phyloP scores from a whole-genome alignment of 2,113 vertebrate genomes.

The Progne subis region DNA sequence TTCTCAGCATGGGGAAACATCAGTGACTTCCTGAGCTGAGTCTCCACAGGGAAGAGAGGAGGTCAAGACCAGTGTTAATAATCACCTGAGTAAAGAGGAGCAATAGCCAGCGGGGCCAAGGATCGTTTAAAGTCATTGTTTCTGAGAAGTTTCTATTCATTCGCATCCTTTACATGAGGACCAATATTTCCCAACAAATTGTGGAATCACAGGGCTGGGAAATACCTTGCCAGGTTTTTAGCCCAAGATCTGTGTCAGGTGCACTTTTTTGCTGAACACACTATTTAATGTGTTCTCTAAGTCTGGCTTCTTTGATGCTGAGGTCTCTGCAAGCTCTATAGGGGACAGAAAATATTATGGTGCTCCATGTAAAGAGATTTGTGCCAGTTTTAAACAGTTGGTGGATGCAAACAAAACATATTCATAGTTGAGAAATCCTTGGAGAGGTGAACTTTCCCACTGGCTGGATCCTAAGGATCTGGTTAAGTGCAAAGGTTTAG shows the following conservation, averaged over 20 bases:
- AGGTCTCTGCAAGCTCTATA: neutral
- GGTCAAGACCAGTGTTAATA: slow-evolving; percentile 51
- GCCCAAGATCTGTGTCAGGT: neutral
- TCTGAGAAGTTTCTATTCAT: neutral
- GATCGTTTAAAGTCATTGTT: neutral
- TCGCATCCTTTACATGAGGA: neutral
- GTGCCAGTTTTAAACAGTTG: neutral
- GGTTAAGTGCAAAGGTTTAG: neutral
- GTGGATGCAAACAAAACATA: neutral
- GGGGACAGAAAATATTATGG: neutral
- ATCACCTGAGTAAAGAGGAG: slow-evolving; percentile 10
- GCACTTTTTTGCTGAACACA: accelerated
- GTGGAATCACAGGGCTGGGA: neutral
- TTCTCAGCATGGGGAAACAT: slow-evolving; percentile 32
- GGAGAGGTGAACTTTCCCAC: neutral
- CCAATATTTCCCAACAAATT: neutral
- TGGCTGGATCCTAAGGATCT: neutral
- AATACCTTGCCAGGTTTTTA: neutral
- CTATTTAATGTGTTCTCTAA: neutral
- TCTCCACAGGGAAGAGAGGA: neutral
- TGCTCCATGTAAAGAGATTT: neutral
- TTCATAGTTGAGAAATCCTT: neutral
- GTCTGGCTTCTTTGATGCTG: neutral
- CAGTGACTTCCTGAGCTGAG: slow-evolving; percentile 30
- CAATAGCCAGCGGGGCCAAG: neutral